phyloP scores from a whole-genome alignment of 2,888 invertebrate species.

The Acrobasis suavella region DNA sequence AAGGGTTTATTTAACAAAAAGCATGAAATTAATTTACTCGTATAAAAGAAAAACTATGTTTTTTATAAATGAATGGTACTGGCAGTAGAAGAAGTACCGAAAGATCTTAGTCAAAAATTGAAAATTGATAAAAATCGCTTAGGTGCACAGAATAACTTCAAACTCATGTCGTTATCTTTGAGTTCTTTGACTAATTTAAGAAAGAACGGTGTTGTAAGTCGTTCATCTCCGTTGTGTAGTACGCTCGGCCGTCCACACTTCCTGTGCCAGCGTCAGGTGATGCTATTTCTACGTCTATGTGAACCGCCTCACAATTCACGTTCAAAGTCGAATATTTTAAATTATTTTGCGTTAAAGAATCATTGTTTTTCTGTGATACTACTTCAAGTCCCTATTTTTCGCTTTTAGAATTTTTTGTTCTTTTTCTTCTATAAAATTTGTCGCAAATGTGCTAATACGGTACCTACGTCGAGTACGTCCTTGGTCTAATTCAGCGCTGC shows the following conservation, averaged over 20 bases:
- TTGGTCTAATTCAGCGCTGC: constrained; percentile 54
- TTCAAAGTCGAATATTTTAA: constrained; percentile 72
- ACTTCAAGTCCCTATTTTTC: constrained; percentile 40
- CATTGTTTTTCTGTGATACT: constrained; percentile 37
- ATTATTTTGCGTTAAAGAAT: constrained; percentile 39
- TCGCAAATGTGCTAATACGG: constrained; percentile 27
- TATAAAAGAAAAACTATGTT: no score
- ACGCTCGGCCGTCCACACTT: constrained; percentile 61
- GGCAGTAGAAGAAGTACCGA: no score
- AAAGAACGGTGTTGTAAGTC: constrained; percentile 36
- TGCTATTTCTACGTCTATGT: constrained; percentile 73
- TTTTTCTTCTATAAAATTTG: no score
- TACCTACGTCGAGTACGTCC: constrained; percentile 27
- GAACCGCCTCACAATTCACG: constrained; percentile 67
- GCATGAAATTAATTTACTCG: no score
- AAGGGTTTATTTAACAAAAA: no score
- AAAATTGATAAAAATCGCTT: no score
- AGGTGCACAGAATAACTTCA: no score
- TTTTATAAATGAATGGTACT: no score
- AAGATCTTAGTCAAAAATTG: no score
- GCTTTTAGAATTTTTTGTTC: no score
- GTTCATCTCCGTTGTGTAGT: constrained; percentile 38
- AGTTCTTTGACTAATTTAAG: constrained; percentile 1
- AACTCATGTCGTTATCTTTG: constrained; percentile 1
- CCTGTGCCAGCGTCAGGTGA: constrained; percentile 67